Base-by-base conservation (phyloP, 2,113 vertebrate species). In the Tetrao urogallus region DNA sequence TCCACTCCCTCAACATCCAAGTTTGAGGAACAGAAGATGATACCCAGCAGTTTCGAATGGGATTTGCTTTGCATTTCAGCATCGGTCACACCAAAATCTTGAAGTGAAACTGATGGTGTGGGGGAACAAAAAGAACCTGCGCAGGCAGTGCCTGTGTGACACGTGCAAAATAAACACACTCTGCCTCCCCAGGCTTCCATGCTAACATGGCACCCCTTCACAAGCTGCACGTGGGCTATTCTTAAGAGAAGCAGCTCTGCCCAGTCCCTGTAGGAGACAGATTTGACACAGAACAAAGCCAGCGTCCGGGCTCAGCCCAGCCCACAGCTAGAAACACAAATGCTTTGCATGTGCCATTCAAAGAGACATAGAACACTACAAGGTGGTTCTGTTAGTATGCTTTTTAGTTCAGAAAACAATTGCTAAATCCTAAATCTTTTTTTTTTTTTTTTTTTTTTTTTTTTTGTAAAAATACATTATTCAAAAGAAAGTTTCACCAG, bases 11-110 rank as follows among this genome's bases (percentile, higher is more conserved):
- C 9, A 1, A 25, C 2, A 50, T 14, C 70, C 15, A 61, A 75
- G 82, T 91, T 95, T 78, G 88, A 82, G 82, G 89, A 56, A 43
- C 67, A 91, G 58, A 88, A 92, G 47, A 73, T 8, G 72, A 85
- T 40, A 38, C 78, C 86, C 94, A 93, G 91, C 91, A 50, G 63
- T 91, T 91, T 85, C 67, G 70, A 24, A 63, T 7, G 83, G 69
- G 77, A 22, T 70, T 80, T 56, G 4, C 67, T 80, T 88, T 17
- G 7, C 4, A 3, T 77, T 60, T 40, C 38, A 77, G 58, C 75
- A 77, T 91, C 74, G 48, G 60, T 79, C 84, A 54, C 25, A 8
- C n/a, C 2, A 2, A 70, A 70, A 67, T 58, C 60, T 50, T 13
- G 50, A 50, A 87, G 92, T 11, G 54, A 66, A 86, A 70, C 71